phyloP scores from a whole-genome alignment of 2,888 invertebrate species.

The Eupithecia subumbrata region DNA sequence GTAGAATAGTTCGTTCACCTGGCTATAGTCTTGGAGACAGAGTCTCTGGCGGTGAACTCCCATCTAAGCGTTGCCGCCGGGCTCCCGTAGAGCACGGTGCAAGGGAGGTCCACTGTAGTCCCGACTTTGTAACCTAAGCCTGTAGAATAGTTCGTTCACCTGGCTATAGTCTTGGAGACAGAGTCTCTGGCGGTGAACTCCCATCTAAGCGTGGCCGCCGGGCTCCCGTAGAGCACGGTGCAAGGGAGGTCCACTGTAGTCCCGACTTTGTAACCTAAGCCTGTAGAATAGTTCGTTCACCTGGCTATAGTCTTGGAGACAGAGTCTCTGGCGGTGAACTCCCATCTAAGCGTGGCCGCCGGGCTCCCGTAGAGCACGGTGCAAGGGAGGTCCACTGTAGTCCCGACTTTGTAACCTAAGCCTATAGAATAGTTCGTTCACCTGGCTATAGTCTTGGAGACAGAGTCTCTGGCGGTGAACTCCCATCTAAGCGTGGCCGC shows the following conservation, averaged over 20 bases:
- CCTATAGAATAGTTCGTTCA: too few relatives aligned
- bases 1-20: not conserved
- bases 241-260: not conserved
- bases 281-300: not conserved
- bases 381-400: not conserved
- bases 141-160: not conserved
- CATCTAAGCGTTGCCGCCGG: not conserved
- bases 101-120: not conserved
- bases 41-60: not conserved
- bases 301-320: not conserved
- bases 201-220: not conserved
- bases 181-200: not conserved
- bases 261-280: not conserved
- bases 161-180: not conserved
- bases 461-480: not conserved
- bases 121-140: not conserved
- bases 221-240: not conserved
- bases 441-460: not conserved
- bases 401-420: not conserved
- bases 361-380: constrained; percentile 6
- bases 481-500: constrained; percentile 2
- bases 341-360: not conserved
- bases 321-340: not conserved
- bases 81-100: constrained; percentile 5
- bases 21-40: not conserved